Percentiles rank a stretch among this genome's conserved stretches.
Evolutionary conservation across 92 coral and sea anemone genomes (phyloP).

Genomic region (Porites cylindrica): DNA sequence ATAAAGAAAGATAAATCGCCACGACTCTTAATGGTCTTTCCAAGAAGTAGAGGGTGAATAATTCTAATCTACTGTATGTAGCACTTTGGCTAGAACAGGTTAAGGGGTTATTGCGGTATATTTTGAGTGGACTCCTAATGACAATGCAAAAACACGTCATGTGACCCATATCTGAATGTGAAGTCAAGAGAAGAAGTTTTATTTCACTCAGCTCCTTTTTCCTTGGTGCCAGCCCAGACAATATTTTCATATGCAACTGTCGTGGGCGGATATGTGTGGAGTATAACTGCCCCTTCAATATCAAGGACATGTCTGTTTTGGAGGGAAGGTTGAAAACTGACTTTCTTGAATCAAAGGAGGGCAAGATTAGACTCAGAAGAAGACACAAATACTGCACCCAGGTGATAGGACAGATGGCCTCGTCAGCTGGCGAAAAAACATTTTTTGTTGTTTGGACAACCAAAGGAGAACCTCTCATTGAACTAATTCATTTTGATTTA

Average conservation of each 20-base stretch:
- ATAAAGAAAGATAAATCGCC: no score
- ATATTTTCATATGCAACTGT: conserved; percentile 54
- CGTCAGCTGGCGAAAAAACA: conserved; percentile 38
- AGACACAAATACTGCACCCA: conserved; percentile 57
- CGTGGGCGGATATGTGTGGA: conserved; percentile 45
- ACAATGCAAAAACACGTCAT: no score
- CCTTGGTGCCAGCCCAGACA: conserved; percentile 63
- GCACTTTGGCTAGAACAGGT: no score
- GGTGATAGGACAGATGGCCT: conserved; percentile 64
- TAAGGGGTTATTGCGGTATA: neutral
- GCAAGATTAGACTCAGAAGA: conserved; percentile 32
- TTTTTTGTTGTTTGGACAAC: conserved; percentile 61
- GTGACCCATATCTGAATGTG: no score
- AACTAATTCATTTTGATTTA: conserved; percentile 37
- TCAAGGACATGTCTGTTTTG: conserved; percentile 27
- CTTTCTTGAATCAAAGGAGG: conserved; percentile 47
- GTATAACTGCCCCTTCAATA: conserved; percentile 56
- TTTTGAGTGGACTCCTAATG: no score
- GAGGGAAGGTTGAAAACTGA: conserved; percentile 44
- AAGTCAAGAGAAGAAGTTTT: no score
- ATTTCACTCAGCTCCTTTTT: neutral
- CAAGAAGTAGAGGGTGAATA: no score
- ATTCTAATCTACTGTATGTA: no score
- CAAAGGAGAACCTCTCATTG: conserved; percentile 35
- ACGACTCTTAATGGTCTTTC: no score